Evolutionary conservation across 2,888 invertebrate species (phyloP), one percentile per base, ranked within the genome.

Genomic region (Apamea sordens): DNA sequence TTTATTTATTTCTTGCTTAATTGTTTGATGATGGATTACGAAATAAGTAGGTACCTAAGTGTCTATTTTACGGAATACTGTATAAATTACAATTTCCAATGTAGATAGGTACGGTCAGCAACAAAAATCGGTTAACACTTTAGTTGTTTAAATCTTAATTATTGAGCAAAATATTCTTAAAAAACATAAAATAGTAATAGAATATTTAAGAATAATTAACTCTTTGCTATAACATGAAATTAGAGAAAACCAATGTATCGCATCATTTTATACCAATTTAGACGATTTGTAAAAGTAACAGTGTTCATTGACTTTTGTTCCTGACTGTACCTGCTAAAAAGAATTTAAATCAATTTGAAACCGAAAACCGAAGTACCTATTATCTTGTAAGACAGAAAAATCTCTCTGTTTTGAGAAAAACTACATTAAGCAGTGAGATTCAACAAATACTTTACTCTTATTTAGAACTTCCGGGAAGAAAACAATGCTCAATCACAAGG

Each of bases 401-500:
- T 10, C 5, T 36, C 24, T 3, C 18, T n/a, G 11, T 36, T 18
- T 63, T 36, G 61, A 36, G 18, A 36, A 50, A 70, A 32, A 70
- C 5, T 32, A 24, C 21, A 47, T 13, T 28, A 47, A 24, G 21
- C 13, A 50, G 47, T 50, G 24, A 32, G 24, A 36, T 61, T 71
- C 18, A 71, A 71, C 11, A 18, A 59, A 36, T 11, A 36, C 15
- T 70, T n/a, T n/a, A 63, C 18, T 36, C 63, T 18, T 18, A 63
- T 71, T n/a, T 63, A 36, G 11, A n/a, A 18, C 11, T 71, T 56
- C 15, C 10, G 7, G 15, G n/a, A 32, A 82, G 28, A 50, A 47
- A 79, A 73, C n/a, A 73, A 32, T 70, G 36, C 36, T 70, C 8
- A 53, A 72, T 85, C 68, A 64, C 21, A 13, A 59, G 24, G 61